Percentiles rank a stretch among this genome's conserved stretches.
Conservation (phyloP, 1,140 invertebrate genomes). For the Neomicropteryx cornuta region DNA sequence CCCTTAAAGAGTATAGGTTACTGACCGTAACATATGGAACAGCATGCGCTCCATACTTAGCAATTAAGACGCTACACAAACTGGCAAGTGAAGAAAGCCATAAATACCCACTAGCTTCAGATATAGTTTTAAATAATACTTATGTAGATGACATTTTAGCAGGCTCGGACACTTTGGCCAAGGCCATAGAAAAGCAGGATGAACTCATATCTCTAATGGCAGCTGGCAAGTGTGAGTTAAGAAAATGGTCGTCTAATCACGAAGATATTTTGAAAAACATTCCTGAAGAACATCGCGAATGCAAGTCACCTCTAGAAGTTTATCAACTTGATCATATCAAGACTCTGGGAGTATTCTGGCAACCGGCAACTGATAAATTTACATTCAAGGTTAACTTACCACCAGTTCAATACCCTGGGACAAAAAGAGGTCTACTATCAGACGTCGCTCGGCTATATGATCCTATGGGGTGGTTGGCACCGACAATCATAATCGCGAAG, state of each 20-base stretch:
- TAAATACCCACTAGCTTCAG: conserved; percentile 16
- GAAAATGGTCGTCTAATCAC: conserved; percentile 17
- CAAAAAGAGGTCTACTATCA: conserved; percentile 12
- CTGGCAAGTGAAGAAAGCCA: conserved; percentile 19
- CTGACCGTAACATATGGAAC: conserved; percentile 25
- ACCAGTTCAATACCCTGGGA: neutral
- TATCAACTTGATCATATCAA: conserved; percentile 10
- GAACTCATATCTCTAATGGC: too few relatives aligned
- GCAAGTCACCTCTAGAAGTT: conserved; percentile 3
- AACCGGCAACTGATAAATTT: conserved; percentile 13
- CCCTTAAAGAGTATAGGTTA: conserved; percentile 14
- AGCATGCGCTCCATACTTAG: conserved; percentile 22
- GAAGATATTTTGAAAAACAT: conserved; percentile 5
- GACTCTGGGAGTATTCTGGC: conserved; percentile 16
- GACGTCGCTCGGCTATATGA: conserved; percentile 20
- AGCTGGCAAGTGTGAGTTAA: too few relatives aligned
- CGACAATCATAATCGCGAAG: conserved; percentile 25
- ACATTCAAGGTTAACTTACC: conserved; percentile 8
- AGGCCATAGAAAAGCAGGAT: conserved; percentile 3
- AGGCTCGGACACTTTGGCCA: conserved; percentile 20
- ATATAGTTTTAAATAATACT: conserved; percentile 20
- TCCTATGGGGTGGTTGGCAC: conserved; percentile 25
- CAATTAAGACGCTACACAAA: conserved; percentile 23
- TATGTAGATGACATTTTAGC: conserved; percentile 30
- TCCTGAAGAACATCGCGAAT: neutral